These are phyloP conservation scores for Periophthalmus modestus DNA, from an alignment of 2,113 vertebrate genomes.

Conservation along the genomic window DNA sequence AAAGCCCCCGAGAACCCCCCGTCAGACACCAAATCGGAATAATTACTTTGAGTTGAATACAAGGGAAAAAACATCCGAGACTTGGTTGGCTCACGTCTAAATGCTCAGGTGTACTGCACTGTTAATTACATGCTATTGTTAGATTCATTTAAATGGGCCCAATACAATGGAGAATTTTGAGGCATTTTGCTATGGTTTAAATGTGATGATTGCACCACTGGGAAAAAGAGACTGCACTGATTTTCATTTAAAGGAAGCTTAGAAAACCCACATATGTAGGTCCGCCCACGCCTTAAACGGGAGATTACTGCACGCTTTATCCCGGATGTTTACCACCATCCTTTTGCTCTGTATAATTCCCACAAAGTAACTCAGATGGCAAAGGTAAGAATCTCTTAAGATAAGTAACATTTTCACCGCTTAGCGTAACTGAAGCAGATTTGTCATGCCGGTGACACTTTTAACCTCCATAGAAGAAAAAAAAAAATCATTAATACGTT, in stretches of 20 bases:
- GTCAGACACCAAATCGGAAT: conserved; percentile 65
- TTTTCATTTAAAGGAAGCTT: conserved; percentile 46
- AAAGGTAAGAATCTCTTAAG: conserved; percentile 12
- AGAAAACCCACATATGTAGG: conserved; percentile 18
- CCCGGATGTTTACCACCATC: background rate
- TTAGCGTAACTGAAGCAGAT: background rate
- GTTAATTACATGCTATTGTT: conserved; percentile 72
- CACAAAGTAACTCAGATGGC: background rate
- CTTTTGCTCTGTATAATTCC: background rate
- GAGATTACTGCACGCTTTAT: background rate
- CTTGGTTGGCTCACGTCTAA: conserved; percentile 61
- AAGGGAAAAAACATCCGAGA: conserved; percentile 61
- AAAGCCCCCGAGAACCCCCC: conserved; percentile 72
- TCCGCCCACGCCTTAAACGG: conserved; percentile 12
- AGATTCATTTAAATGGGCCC: conserved; percentile 53
- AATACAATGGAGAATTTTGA: conserved; percentile 57
- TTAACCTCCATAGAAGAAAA: conserved; percentile 4
- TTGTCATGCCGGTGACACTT: background rate
- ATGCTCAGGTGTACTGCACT: conserved; percentile 71
- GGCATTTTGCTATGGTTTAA: conserved; percentile 68
- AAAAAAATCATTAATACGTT: conserved; percentile 1
- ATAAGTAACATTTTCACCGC: background rate
- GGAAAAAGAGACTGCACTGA: conserved; percentile 31
- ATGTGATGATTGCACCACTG: conserved; percentile 60
- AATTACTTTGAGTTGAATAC: conserved; percentile 68